Base-by-base conservation (phyloP, 2,797 vertebrate genomes). In the Fratercula arctica region DNA sequence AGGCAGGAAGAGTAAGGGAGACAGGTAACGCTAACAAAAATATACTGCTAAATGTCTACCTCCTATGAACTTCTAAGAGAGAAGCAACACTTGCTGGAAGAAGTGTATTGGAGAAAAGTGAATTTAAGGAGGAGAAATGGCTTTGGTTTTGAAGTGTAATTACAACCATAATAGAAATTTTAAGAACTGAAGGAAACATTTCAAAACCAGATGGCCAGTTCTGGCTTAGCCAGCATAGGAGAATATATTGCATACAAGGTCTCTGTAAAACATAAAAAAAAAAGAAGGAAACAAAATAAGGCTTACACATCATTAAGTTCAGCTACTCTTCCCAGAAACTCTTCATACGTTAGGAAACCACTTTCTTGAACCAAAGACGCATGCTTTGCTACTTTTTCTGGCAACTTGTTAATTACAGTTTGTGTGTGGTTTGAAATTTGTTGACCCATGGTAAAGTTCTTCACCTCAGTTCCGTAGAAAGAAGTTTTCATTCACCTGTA, bases 241-340 rank as follows among this genome's bases (percentile, higher is more conserved):
- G 8, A 82, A 76, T 23, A 80, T 24, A 77, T 1, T 77, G 51
- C n/a, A 69, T 9, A 66, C 9, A 66, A 77, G 15, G 41, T 87
- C 41, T 91, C 43, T 24, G 16, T 33, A 76, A 85, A 91, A 79
- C 54, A 61, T 3, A 5, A 31, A 20, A 57, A 79, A 79, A 63
- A 23, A 59, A 76, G n/a, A 46, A 92, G 61, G 69, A 91, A 90
- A 90, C 64, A 60, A 96, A 96, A 54, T 10, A 74, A 87, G 37
- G 94, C 99, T 99, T 99, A 99, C 99, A 99, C 98, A 33, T 99
- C 99, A 89, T 99, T 99, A 37, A 99, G 99, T 96, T 99, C 99
- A 50, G 99, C 98, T 87, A 99, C 98, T 97, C 99, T 98, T 33
- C 98, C 99, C 97, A 99, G 98, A 98, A 99, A 99, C 97, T 99